These are phyloP conservation scores for Acutogordius australiensis DNA, from an alignment of 2,888 invertebrate genomes.

Conservation along the genomic window DNA sequence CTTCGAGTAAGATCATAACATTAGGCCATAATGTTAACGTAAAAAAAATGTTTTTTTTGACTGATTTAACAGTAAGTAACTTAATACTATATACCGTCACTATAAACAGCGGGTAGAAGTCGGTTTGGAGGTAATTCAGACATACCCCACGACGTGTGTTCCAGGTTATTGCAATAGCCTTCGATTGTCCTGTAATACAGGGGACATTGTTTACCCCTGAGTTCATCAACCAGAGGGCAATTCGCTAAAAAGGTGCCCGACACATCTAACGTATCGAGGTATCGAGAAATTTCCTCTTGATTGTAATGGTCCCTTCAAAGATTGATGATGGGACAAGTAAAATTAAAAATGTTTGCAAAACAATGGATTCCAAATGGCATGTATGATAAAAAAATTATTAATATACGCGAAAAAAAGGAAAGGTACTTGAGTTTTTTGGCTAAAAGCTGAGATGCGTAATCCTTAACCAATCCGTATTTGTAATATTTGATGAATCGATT, in stretches of 20 bases:
- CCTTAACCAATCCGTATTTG: background rate
- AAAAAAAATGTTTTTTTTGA: too few species aligned
- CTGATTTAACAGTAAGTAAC: too few species aligned
- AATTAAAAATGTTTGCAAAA: too few species aligned
- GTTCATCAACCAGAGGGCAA: background rate
- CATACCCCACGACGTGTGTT: background rate
- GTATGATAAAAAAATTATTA: too few species aligned
- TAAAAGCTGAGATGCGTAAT: background rate
- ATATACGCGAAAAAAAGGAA: too few species aligned
- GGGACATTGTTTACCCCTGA: background rate
- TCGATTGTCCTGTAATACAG: background rate
- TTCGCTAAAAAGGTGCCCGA: background rate
- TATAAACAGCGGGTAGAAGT: constrained; percentile 5
- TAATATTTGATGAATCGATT: background rate
- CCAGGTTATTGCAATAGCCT: background rate
- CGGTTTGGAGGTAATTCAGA: background rate
- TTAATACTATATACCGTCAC: too few species aligned
- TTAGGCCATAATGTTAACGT: too few species aligned
- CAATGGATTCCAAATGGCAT: too few species aligned
- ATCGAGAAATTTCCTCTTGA: background rate
- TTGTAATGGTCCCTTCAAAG: too few species aligned
- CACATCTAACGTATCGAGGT: background rate
- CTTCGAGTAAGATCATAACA: too few species aligned
- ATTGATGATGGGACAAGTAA: too few species aligned
- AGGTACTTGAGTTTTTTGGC: constrained; percentile 8